Evolutionary conservation across 2,113 vertebrate genomes (phyloP), one percentile per base, ranked within the genome.

Genomic region (Pseudois nayaur): DNA sequence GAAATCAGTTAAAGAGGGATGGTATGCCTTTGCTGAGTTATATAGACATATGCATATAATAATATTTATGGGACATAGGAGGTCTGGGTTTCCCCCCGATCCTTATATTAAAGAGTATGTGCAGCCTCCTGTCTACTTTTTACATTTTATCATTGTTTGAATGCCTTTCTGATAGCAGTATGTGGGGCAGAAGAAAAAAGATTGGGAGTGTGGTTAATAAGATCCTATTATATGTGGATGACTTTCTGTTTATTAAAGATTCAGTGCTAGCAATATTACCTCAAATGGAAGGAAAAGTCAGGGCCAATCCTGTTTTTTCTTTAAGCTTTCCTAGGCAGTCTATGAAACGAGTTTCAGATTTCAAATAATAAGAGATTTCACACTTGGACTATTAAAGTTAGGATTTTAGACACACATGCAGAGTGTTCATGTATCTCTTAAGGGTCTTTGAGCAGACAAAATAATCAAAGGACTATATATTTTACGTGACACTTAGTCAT

Each of bases 261-360:
- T 90, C 8, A 19, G 17, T 48, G n/a, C 5, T 89, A 54, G 81
- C 12, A 23, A 3, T 95, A 33, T 90, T 87, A 55, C 16, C 17
- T 90, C 62, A 55, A 54, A 55, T 79, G 29, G 67, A 89, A 96
- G 52, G 48, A 60, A 54, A 86, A 40, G 25, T 82, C 59, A 94
- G 2, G 21, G 76, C 33, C 76, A 84, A 33, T 84, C 60, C 52
- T 87, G 0, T 60, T 71, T 94, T 91, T 90, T 40, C 43, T 45
- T 94, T 81, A 16, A 89, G 43, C 33, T 82, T 81, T 76, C 48
- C 54, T 27, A 86, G 25, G 13, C 31, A 62, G 43, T 60, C 84
- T 87, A 5, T 86, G 85, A 76, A 87, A 71, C 93, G 52, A 91
- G 40, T 76, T 97, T 93, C 60, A 78, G 60, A 55, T 96, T 82